Base-by-base conservation (phyloP, 2,113 vertebrate species). In the Felis chaus region DNA sequence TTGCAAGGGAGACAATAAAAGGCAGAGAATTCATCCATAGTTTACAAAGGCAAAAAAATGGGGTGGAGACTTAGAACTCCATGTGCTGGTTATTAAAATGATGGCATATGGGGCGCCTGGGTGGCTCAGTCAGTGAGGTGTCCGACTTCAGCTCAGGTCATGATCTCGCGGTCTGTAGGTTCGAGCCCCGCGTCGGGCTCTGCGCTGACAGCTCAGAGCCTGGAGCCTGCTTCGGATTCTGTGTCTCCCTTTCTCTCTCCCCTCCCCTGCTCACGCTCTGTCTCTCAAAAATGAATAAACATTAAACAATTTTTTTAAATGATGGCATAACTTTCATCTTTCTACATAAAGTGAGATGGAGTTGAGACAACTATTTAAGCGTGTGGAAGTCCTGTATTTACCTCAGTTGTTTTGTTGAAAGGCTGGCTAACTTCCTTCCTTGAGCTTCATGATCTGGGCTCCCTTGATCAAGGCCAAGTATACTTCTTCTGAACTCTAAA, bases 1-100 rank as follows among this genome's bases (percentile, higher is more conserved):
- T 98, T 94, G 41, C 53, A 95, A 93, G 94, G 86, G 71, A 97
- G 55, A 81, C 83, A 93, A 97, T 91, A 25, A 80, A 96, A 95
- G 81, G 96, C 76, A 48, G 39, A 97, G 97, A 97, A 95, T 55
- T 53, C 94, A 98, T 93, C 90, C 85, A 88, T 91, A 66, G 9
- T 92, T 79, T 97, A 91, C 91, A 97, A 91, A 94, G 9, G 48
- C 33, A 89, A 68, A 5, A 69, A 27, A 45, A 3, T 29, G 36
- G 66, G 7, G 0, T 0, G 18, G 7, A 27, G 36, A 53, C 27
- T 81, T 83, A 81, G 68, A 95, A 97, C 61, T 90, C 84, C 39
- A 95, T 93, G 53, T 61, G 7, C 39, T 69, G 45, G 48, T 55
- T 86, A 98, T 95, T 97, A 96, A 98, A 98, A 97, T 91, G 27